Conservation (phyloP, 2,113 vertebrate species). For the Scortum barcoo region DNA sequence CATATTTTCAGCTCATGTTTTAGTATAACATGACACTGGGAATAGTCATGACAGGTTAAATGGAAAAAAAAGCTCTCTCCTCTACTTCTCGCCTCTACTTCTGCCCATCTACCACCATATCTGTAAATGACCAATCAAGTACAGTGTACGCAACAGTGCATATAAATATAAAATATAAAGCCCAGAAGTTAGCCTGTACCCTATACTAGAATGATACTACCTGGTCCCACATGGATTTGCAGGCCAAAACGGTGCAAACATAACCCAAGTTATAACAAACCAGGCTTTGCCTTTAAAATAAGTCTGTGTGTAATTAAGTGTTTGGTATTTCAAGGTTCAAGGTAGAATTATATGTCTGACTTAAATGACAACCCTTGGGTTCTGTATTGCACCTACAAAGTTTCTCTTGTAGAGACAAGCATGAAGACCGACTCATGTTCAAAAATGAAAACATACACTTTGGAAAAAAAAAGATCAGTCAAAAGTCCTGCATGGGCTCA, state of each 20-base stretch:
- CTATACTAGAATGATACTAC: background rate
- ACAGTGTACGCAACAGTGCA: background rate
- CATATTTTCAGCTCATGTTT: background rate
- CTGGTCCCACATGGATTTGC: too few relatives aligned
- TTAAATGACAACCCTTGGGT: constrained; percentile 6
- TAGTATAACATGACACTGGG: background rate
- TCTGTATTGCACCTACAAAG: constrained; percentile 10
- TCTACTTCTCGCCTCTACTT: background rate
- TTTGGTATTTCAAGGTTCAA: constrained; percentile 22
- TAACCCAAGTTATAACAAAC: background rate
- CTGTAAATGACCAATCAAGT: background rate
- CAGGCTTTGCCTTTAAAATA: background rate
- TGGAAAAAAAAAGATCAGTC: constrained; percentile 24
- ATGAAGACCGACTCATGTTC: constrained; percentile 4
- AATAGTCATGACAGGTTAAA: background rate
- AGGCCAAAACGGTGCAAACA: background rate
- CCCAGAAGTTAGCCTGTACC: background rate
- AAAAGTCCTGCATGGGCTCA: constrained; percentile 38
- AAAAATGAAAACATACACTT: constrained; percentile 33
- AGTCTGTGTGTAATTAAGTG: constrained; percentile 15
- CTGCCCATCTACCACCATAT: background rate
- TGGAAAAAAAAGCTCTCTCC: background rate
- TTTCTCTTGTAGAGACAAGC: constrained; percentile 6
- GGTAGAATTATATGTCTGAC: constrained; percentile 25
- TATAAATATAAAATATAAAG: too few relatives aligned